Evolutionary conservation across 2,888 invertebrate species (phyloP), one percentile per base, ranked within the genome.

Genomic region (Torymus tubicola): DNA sequence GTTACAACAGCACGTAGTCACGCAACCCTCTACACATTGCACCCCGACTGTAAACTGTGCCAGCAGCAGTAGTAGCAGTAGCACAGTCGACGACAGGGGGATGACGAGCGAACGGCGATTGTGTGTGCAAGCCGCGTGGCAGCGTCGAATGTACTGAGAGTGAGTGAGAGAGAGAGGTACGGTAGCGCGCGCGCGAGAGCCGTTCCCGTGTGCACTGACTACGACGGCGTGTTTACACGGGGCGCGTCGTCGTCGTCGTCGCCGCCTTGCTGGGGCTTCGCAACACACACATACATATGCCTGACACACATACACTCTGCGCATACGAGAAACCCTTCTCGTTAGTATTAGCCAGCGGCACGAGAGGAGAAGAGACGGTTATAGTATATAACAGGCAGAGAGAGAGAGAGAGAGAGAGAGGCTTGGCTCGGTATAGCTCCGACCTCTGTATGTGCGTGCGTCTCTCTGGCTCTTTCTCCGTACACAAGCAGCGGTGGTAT

Each of bases 181-280:
- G 31, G 42, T 42, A 42, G 42, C 42, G 42, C 42, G 42, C 42
- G 42, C 5, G 42, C 42, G 42, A 42, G 42, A 42, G 42, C 10
- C 42, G 42, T 42, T 5, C 42, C 42, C 42, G 10, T 42, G 31
- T 31, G 42, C 42, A 42, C 42, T 8, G 42, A 52, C 50, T 60
- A 10, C 31, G 50, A 21, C 50, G 24, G 65, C 24, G 42, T 78
- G 72, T 72, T 78, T 67, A 71, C 53, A 67, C 60, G 58, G 14
- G 57, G 61, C 31, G 60, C 31, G 63, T 67, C 42, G 60, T 24
- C 31, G 63, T 67, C 42, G 60, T 24, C 21, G 21, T 24, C 21
- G 53, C n/a, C 53, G 64, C 57, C 52, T 77, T 77, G 24, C 64
- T 63, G 52, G 64, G 70, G 70, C 70, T 77, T 77, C 70, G 12